Base-by-base conservation (phyloP, 1,140 invertebrate species). In the Ostrea denselamellosa region DNA sequence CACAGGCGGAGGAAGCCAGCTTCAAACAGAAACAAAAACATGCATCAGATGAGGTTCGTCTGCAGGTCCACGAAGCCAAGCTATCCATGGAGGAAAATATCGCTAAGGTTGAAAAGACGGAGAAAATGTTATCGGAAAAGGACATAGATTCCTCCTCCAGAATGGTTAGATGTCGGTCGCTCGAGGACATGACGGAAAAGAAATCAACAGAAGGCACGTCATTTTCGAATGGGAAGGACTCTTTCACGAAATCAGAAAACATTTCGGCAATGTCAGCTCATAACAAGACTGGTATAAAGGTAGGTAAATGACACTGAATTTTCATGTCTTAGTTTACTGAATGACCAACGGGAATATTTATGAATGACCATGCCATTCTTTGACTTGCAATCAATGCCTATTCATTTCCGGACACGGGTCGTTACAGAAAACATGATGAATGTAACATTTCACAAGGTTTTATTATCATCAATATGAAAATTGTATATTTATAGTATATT, bases 11-110 rank as follows among this genome's bases (percentile, higher is more conserved):
- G 10, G 68, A 10, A 34, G 14, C 22, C 8, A 25, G 28, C 25
- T 9, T 22, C 12, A 77, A 25, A 17, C 34, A 9, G 25, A 34
- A 34, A 10, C 10, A 34, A 77, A 10, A 25, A 34, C 22, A 77
- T 77, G 68, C 28, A 12, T 77, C 68, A 34, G 68, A 77, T 25
- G 68, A 77, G 68, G 68, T 77, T 34, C 68, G 68, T 28, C 25
- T 34, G 14, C 68, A 77, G 25, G 68, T 77, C 25, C 25, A 77
- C 7, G 25, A 77, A 25, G 68, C 68, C 8, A 77, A 77, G 9
- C 25, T 25, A 17, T 77, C 68, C 8, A 77, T 77, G 68, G 68
- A 77, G 28, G 68, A 77, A 25, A 77, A 77, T 28, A 77, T 77
- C 68, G 25, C 22, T 9, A 77, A 77, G 25, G 68, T 14, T 28